Conservation (phyloP, 2,888 invertebrate genomes). For the Eledona agricola region DNA sequence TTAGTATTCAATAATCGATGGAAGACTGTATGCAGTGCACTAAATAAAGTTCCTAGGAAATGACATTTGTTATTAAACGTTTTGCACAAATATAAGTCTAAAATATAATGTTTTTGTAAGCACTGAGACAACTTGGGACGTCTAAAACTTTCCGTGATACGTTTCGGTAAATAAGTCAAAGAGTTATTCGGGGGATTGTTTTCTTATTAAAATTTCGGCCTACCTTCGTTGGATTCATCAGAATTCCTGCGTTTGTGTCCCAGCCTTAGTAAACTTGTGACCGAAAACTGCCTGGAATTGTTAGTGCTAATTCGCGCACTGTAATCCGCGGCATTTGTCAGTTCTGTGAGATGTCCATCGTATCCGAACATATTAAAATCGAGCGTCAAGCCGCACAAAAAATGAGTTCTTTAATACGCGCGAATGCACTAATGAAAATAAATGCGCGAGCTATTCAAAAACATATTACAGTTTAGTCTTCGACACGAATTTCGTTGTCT, state of each 20-base stretch:
- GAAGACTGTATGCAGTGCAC: no score
- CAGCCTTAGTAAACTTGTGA: conserved; percentile 58
- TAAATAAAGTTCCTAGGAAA: no score
- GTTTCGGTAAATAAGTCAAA: no score
- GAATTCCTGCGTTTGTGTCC: conserved; percentile 54
- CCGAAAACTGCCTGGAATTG: conserved; percentile 60
- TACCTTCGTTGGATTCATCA: conserved; percentile 57
- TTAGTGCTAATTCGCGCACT: conserved; percentile 48
- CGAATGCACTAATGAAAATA: conserved; percentile 10
- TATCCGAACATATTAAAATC: conserved; percentile 49
- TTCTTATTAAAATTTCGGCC: conserved; percentile 29
- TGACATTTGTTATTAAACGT: no score
- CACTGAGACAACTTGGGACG: no score
- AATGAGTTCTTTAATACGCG: conserved; percentile 8
- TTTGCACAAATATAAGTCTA: no score
- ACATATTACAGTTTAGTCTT: conserved; percentile 40
- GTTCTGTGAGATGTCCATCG: conserved; percentile 50
- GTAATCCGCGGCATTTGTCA: conserved; percentile 43
- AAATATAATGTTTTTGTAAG: no score
- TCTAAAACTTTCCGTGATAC: no score
- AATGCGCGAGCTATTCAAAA: conserved; percentile 2
- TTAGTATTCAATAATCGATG: no score
- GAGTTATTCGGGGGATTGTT: no score
- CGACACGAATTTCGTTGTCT: conserved; percentile 25
- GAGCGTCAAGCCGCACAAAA: conserved; percentile 1